Evolutionary conservation across 2,113 vertebrate species (phyloP), one percentile per base, ranked within the genome.

Genomic region (Baryphthengus martii): DNA sequence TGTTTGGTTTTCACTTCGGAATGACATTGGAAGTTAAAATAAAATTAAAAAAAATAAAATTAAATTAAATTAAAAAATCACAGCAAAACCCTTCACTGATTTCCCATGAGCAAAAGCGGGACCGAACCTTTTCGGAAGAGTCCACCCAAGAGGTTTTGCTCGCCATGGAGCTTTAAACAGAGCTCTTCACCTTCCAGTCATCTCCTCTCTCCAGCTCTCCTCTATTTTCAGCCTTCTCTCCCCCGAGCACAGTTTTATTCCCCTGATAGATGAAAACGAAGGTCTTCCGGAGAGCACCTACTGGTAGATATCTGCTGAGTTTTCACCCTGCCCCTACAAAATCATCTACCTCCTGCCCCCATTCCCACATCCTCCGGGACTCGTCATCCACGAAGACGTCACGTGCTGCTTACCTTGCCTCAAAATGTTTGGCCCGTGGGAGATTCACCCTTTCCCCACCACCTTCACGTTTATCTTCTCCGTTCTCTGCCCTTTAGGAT

Each of bases 1-100:
- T 44, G 90, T 92, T 91, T 94, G 92, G 93, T 66, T 94, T 91
- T 89, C 86, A 74, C 55, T 75, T 94, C 59, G 70, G 53, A 66
- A 89, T 0, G 6, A 61, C 75, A 31, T 8, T 29, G 62, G 45
- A 66, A 74, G 61, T 9, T 12, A 17, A 88, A 91, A 52, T 23
- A 5, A 9, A n/a, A n/a, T n/a, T n/a, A n/a, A n/a, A n/a, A n/a
- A n/a, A n/a, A n/a, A n/a, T n/a, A n/a, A n/a, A n/a, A n/a, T n/a
- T n/a, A n/a, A n/a, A n/a, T n/a, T n/a, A n/a, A n/a, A n/a, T n/a
- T n/a, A n/a, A n/a, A n/a, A 44, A 45, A 40, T 29, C 58, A 17
- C 62, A 42, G 65, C 10, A 2, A 33, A 83, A 23, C 33, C n/a
- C 24, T 84, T 53, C 71, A 23, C 40, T 25, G 63, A 12, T 40